phyloP scores from a whole-genome alignment of 2,888 invertebrate genomes.

The Aspidiotus rigidus region DNA sequence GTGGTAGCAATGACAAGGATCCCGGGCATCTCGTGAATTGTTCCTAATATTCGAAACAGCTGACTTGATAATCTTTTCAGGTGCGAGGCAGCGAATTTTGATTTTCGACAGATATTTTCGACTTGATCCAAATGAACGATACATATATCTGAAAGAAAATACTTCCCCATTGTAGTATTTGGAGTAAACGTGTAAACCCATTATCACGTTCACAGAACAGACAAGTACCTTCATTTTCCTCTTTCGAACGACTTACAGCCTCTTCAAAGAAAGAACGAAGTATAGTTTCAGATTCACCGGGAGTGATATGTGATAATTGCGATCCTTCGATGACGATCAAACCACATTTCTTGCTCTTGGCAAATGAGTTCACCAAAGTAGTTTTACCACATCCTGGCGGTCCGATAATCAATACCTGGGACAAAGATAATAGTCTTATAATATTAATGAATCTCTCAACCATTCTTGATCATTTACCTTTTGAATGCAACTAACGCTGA shows the following conservation, averaged over 20 bases:
- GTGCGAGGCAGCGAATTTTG: slow-evolving; percentile 37
- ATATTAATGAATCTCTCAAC: no score
- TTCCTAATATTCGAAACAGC: slow-evolving; percentile 47
- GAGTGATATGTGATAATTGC: slow-evolving; percentile 45
- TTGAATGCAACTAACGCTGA: not conserved
- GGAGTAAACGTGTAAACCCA: not conserved
- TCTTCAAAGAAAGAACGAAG: slow-evolving; percentile 46
- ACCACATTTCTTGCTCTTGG: slow-evolving; percentile 45
- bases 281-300: slow-evolving; percentile 49
- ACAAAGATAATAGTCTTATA: slow-evolving; percentile 21
- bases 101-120: slow-evolving; percentile 45
- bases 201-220: no score
- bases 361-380: slow-evolving; percentile 46
- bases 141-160: slow-evolving; percentile 41
- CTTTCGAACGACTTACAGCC: slow-evolving; percentile 41
- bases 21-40: slow-evolving; percentile 41
- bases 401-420: slow-evolving; percentile 46
- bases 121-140: slow-evolving; percentile 46
- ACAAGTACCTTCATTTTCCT: slow-evolving; percentile 41
- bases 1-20: slow-evolving; percentile 51
- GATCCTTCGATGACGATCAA: slow-evolving; percentile 45
- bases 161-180: not conserved
- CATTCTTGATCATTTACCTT: not conserved
- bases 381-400: slow-evolving; percentile 54
- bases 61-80: slow-evolving; percentile 44